These are phyloP conservation scores for Zophobas atratus DNA, from an alignment of 1,140 invertebrate genomes.

Conservation along the genomic window DNA sequence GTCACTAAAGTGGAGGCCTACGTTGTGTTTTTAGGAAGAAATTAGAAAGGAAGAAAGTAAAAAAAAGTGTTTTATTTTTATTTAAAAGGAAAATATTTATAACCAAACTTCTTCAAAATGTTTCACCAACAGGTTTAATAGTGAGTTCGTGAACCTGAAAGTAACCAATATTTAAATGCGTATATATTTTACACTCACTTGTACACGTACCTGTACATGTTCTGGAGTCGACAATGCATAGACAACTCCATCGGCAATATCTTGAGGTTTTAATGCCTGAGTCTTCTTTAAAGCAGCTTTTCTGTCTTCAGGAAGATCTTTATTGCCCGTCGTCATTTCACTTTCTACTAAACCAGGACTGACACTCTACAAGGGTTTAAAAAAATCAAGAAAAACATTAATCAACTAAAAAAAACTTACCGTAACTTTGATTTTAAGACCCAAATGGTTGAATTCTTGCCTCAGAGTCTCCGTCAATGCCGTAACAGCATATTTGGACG, in stretches of 20 bases:
- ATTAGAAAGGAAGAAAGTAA: no score
- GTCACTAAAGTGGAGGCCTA: no score
- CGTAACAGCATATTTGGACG: slow-evolving; percentile 73
- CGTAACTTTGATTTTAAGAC: slow-evolving; percentile 69
- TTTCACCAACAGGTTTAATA: no score
- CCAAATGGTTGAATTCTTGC: slow-evolving; percentile 67
- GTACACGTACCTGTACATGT: slow-evolving; percentile 72
- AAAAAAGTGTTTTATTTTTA: no score
- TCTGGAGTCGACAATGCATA: slow-evolving; percentile 74
- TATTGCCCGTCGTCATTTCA: neutral
- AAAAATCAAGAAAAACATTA: neutral
- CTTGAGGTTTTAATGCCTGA: slow-evolving; percentile 64
- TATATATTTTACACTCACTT: no score
- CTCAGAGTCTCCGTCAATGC: slow-evolving; percentile 63
- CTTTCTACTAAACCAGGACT: slow-evolving; percentile 11
- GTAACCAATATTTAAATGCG: no score
- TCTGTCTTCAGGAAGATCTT: neutral
- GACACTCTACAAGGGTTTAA: slow-evolving; percentile 19
- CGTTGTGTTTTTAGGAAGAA: no score
- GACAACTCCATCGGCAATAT: slow-evolving; percentile 73
- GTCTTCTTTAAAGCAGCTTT: neutral
- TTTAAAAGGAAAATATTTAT: no score
- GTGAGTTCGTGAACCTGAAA: no score
- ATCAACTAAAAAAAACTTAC: slow-evolving; percentile 51
- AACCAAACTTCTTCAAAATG: no score